Base-by-base conservation (phyloP, 1,140 invertebrate genomes). In the Teleopsis dalmanni region DNA sequence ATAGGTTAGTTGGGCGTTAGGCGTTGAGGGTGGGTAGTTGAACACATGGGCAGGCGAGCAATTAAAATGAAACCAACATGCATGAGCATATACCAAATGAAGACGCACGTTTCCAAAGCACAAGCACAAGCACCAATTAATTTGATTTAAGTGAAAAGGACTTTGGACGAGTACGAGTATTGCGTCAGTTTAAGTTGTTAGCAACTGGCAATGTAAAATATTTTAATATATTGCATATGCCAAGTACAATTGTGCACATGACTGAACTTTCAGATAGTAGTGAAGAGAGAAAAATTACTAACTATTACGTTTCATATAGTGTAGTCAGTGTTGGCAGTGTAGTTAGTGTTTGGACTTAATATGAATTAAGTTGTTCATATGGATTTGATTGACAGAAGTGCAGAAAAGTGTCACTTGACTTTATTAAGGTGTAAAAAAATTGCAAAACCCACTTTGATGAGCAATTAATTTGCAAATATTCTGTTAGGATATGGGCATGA, bases 81-180 rank as follows among this genome's bases (percentile, higher is more conserved):
- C 25, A 29, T 31, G 16, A 43, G 16, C 26, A 31, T 29, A 8
- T 36, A 19, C 16, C 10, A 25, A n/a, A 13, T 8, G 11, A 34
- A 8, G 33, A 16, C 33, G 11, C 5, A 34, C 5, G 4, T 16
- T 5, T 40, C 11, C 6, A n/a, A 10, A 23, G 44, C 35, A 37
- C 8, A 18, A 18, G 42, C 33, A 53, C 53, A 54, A 57, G 57
- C 63, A 57, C 56, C 64, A 66, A 67, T 67, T 67, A 67, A 66
- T 60, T 67, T 62, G 57, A 62, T 63, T 62, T 59, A 52, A 51
- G 59, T 58, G n/a, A n/a, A n/a, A n/a, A n/a, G n/a, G n/a, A n/a
- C n/a, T n/a, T n/a, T n/a, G n/a, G n/a, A n/a, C n/a, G n/a, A n/a
- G n/a, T n/a, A n/a, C n/a, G n/a, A n/a, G n/a, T n/a, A n/a, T n/a